These are phyloP conservation scores for Teinopalpus imperialis DNA, from an alignment of 2,888 invertebrate genomes.

Conservation along the genomic window DNA sequence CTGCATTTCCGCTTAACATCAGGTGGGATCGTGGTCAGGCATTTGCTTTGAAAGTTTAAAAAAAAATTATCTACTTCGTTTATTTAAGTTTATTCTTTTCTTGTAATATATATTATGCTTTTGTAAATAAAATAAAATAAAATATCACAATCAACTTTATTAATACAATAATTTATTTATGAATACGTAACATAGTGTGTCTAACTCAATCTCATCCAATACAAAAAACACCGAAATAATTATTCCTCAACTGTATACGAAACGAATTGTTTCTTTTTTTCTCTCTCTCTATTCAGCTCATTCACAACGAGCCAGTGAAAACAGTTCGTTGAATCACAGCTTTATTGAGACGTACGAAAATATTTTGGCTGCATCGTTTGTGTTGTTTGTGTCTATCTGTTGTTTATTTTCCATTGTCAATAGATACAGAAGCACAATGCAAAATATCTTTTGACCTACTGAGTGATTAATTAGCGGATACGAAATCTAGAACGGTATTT, in stretches of 20 bases:
- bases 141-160: too few relatives aligned
- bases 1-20: too few relatives aligned
- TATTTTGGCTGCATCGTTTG: slow-evolving; percentile 24
- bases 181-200: too few relatives aligned
- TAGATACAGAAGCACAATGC: slow-evolving; percentile 11
- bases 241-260: slow-evolving; percentile 1
- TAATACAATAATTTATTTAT: too few relatives aligned
- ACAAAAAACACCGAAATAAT: slow-evolving; percentile 11
- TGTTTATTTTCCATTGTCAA: slow-evolving; percentile 20
- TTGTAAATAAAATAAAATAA: too few relatives aligned
- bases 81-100: too few relatives aligned
- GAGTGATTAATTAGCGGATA: slow-evolving; percentile 18
- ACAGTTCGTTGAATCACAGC: slow-evolving; percentile 25
- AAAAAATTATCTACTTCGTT: too few relatives aligned
- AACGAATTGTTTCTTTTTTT: slow-evolving; percentile 15
- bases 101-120: too few relatives aligned
- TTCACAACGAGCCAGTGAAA: slow-evolving; percentile 21
- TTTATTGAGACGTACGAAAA: slow-evolving; percentile 24
- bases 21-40: too few relatives aligned
- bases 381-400: slow-evolving; percentile 20
- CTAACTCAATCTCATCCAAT: not conserved
- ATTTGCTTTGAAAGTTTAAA: too few relatives aligned
- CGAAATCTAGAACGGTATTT: slow-evolving; percentile 9
- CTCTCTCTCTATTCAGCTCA: slow-evolving; percentile 7
- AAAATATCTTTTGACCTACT: slow-evolving; percentile 22